Percentiles rank a stretch among this genome's conserved stretches.
Evolutionary conservation across 2,888 invertebrate genomes (phyloP).

Genomic region (Azorinus chamasolen): DNA sequence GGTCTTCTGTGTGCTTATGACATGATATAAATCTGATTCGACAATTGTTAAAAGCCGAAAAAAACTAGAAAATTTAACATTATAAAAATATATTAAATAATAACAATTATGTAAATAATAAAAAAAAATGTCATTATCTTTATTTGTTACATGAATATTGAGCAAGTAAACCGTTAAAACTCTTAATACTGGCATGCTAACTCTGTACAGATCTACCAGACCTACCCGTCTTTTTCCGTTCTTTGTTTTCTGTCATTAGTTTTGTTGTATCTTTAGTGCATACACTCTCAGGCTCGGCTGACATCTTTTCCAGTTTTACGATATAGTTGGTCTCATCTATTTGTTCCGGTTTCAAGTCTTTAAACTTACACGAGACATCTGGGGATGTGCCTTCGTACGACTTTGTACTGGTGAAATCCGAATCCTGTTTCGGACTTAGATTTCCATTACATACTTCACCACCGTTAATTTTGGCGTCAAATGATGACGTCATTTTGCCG

Average conservation of each 20-base stretch:
- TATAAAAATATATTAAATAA: too few relatives aligned
- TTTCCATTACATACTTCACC: conserved; percentile 8
- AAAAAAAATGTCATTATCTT: too few relatives aligned
- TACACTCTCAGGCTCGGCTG: conserved; percentile 32
- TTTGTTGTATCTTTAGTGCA: conserved; percentile 36
- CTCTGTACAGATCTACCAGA: not conserved
- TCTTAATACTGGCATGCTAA: too few relatives aligned
- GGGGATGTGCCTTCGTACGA: not conserved
- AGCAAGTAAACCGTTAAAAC: too few relatives aligned
- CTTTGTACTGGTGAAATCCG: conserved; percentile 8
- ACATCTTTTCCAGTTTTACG: conserved; percentile 65
- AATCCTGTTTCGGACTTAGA: conserved; percentile 5
- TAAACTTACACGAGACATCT: conserved; percentile 8
- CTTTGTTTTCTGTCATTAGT: conserved; percentile 9
- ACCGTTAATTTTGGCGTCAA: not conserved
- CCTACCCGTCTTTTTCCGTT: conserved; percentile 50
- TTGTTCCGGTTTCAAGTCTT: conserved; percentile 15
- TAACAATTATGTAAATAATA: too few relatives aligned
- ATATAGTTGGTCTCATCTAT: conserved; percentile 62
- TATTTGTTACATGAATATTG: too few relatives aligned
- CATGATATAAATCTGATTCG: too few relatives aligned
- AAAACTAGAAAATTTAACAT: too few relatives aligned
- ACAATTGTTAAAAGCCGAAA: too few relatives aligned
- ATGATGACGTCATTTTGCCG: conserved; percentile 9
- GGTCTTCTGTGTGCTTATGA: too few relatives aligned